A percentile compares a stretch with the other conserved stretches of the same genome.
These are phyloP conservation scores for Vulpes ferrilata DNA, from an alignment of 2,113 vertebrate genomes.

Conservation along the genomic window DNA sequence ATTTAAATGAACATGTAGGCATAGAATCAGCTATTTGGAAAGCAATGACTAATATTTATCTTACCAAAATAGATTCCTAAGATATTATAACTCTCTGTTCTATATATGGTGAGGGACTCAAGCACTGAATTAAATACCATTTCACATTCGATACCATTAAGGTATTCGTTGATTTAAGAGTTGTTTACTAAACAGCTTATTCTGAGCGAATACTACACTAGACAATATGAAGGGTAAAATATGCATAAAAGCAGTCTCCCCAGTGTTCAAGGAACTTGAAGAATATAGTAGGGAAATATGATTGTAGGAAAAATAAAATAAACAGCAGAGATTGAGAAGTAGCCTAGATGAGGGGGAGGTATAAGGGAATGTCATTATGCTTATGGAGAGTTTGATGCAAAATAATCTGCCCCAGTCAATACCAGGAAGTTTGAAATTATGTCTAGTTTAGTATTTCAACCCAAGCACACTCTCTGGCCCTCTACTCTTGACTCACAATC, in stretches of 20 bases:
- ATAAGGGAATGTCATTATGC: neutral
- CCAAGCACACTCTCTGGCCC: neutral
- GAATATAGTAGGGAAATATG: neutral
- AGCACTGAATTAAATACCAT: constrained; percentile 24
- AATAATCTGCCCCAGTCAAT: neutral
- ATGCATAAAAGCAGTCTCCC: constrained; percentile 18
- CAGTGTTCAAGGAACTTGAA: neutral
- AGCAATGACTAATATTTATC: constrained; percentile 56
- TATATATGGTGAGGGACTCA: neutral
- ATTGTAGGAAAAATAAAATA: neutral
- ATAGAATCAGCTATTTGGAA: neutral
- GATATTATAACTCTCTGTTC: constrained; percentile 25
- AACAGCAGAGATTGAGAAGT: neutral
- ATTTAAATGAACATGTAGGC: neutral
- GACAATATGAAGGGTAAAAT: constrained; percentile 36
- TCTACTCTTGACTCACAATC: neutral
- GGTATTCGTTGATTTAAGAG: constrained; percentile 58
- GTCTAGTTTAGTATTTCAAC: neutral
- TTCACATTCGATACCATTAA: constrained; percentile 58
- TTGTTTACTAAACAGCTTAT: constrained; percentile 63
- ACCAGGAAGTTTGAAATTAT: neutral
- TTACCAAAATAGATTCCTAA: constrained; percentile 61
- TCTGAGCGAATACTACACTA: constrained; percentile 45
- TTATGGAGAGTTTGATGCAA: neutral
- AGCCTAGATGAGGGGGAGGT: neutral